Percentiles rank a stretch among this genome's conserved stretches.
phyloP scores from a whole-genome alignment of 2,113 vertebrate species.

The Axis porcinus region DNA sequence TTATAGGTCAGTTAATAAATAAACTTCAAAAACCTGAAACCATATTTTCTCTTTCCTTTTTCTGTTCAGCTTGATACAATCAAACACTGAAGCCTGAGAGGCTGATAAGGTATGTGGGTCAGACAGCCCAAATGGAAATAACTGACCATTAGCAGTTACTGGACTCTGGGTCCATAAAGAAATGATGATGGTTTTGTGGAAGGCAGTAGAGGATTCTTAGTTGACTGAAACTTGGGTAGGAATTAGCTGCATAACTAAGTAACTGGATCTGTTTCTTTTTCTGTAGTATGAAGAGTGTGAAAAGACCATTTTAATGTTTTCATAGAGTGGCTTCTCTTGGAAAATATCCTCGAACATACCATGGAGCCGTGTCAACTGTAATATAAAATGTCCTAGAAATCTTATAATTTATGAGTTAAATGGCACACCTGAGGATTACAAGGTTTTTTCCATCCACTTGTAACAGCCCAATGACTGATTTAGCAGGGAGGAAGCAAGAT shows the following conservation, averaged over 20 bases:
- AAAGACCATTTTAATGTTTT: constrained; percentile 45
- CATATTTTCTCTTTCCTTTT: neutral
- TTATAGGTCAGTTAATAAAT: neutral
- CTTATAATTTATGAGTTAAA: constrained; percentile 61
- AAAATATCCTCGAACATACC: constrained; percentile 41
- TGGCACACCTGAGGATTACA: constrained; percentile 55
- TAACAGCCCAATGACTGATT: constrained; percentile 60
- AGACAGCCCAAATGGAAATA: neutral
- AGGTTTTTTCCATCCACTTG: constrained; percentile 50
- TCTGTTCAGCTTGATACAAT: neutral
- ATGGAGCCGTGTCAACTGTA: constrained; percentile 49
- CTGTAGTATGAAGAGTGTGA: constrained; percentile 4
- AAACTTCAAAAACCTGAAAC: neutral
- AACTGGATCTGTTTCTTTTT: neutral
- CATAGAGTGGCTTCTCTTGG: constrained; percentile 54
- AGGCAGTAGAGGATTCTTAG: neutral
- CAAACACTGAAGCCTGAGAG: neutral
- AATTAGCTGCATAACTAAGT: neutral
- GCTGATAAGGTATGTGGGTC: neutral
- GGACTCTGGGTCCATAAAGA: neutral
- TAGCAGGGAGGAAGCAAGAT: constrained; percentile 56
- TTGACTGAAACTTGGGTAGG: neutral
- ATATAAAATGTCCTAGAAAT: constrained; percentile 67
- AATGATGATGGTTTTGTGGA: neutral
- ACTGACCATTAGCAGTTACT: neutral